Base-by-base conservation (phyloP, 2,888 invertebrate species). In the Synanthedon vespiformis region DNA sequence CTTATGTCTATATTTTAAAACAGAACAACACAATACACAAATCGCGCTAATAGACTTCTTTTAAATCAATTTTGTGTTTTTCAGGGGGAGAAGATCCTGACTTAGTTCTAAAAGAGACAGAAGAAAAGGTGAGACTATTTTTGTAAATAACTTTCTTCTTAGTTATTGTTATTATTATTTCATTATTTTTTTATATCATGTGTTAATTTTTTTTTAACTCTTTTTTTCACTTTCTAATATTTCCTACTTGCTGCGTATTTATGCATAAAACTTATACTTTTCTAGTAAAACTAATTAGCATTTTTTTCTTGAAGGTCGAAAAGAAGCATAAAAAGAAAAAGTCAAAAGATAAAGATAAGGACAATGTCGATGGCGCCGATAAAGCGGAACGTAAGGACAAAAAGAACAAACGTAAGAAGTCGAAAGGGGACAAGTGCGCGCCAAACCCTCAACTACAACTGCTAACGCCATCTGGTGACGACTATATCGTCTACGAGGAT, bases 321-420 rank as follows among this genome's bases (percentile, higher is more conserved):
- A 85, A 89, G 72, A 82, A 90, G 77, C 74, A 90, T 76, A 83
- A 88, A 70, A 81, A 89, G 74, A 80, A 89, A 74, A 86, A 89
- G 73, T 72, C 86, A 47, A 78, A 90, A 73, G 80, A 87, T 61
- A 78, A 90, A 73, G 80, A 87, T 61, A 73, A 89, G 78, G 78
- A 90, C 64, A 72, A 89, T 74, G 77, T 84, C 52, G 74, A 90
- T 70, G 69, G 79, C 72, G 72, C 80, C 59, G 88, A 89, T 2
- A 89, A 85, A 63, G 82, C 87, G 4, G 81, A 84, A 14, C 71
- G 87, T 4, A 89, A 89, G 58, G 90, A 90, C 34, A 90, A 88
- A 58, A 89, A 88, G 61, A 85, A 89, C 49, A 90, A 89, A 63
- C 88, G 90, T 50, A 90, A 89, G 67, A 89, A 77, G 65, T 68